phyloP scores from a whole-genome alignment of 2,888 invertebrate species.

The Coenonympha glycerion region DNA sequence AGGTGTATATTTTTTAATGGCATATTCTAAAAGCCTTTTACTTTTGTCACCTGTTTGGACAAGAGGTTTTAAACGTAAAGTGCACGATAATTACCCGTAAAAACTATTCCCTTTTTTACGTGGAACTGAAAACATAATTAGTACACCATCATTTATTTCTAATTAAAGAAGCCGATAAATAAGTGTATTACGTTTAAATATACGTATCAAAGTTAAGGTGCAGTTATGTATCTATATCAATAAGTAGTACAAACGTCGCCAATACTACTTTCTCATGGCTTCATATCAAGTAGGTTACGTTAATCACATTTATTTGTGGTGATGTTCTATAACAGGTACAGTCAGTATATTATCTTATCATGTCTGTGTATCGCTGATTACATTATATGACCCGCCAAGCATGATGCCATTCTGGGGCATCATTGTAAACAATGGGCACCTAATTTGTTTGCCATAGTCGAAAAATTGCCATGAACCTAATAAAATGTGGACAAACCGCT shows the following conservation, averaged over 20 bases:
- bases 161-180: too few relatives aligned
- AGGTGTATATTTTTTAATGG: too few relatives aligned
- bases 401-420: constrained; percentile 4
- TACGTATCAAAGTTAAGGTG: too few relatives aligned
- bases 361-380: too few relatives aligned
- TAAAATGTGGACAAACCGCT: too few relatives aligned
- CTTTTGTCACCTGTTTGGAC: not conserved
- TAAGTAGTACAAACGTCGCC: not conserved
- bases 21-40: too few relatives aligned
- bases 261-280: constrained; percentile 5
- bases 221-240: not conserved
- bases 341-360: constrained; percentile 28
- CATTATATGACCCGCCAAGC: constrained; percentile 8
- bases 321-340: constrained; percentile 7
- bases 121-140: too few relatives aligned
- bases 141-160: too few relatives aligned
- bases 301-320: constrained; percentile 15
- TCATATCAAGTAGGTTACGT: constrained; percentile 13
- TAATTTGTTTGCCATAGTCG: not conserved
- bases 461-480: not conserved
- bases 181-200: too few relatives aligned
- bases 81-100: not conserved
- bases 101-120: too few relatives aligned
- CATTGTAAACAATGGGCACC: constrained; percentile 1
- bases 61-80: not conserved